Percentiles rank a stretch among this genome's conserved stretches.
Evolutionary conservation across 2,888 invertebrate species (phyloP).

Genomic region (Ischnus inquisitorius): DNA sequence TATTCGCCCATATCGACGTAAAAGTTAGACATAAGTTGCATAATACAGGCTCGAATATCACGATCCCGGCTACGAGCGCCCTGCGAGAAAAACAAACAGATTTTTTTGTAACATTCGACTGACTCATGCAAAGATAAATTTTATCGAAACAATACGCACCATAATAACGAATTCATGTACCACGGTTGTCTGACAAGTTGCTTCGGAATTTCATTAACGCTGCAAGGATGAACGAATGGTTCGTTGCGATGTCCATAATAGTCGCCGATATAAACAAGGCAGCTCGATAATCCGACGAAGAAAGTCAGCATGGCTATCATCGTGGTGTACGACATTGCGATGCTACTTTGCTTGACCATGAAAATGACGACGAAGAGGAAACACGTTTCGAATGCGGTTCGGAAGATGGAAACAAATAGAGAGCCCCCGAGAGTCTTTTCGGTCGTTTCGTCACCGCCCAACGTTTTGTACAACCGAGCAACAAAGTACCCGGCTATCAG

Average conservation of each 20-base stretch:
- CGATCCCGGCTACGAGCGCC: constrained; percentile 97
- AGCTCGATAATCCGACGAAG: constrained; percentile 98
- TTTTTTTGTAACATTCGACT: not conserved
- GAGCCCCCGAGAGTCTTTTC: constrained; percentile 92
- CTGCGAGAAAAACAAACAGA: constrained; percentile 86
- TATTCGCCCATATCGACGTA: constrained; percentile 99
- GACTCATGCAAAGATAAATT: constrained; percentile 8
- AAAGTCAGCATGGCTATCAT: constrained; percentile 97
- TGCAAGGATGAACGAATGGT: constrained; percentile 98
- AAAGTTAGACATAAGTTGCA: constrained; percentile 99
- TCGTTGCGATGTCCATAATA: constrained; percentile 99
- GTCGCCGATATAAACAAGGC: constrained; percentile 97
- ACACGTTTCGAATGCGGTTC: constrained; percentile 95
- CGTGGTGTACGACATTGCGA: constrained; percentile 98
- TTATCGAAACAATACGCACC: constrained; percentile 87
- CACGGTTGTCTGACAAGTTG: constrained; percentile 99
- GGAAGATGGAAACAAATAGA: too few species aligned
- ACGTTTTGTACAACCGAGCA: constrained; percentile 97
- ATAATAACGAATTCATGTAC: constrained; percentile 97
- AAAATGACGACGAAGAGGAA: constrained; percentile 99
- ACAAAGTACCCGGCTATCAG: constrained; percentile 98
- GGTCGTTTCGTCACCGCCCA: constrained; percentile 96
- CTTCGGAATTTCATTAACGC: constrained; percentile 96
- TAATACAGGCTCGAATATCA: constrained; percentile 99
- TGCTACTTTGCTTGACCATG: constrained; percentile 98